Base-by-base conservation (phyloP, 92 coral and sea anemone genomes). In the Galaxea fascicularis region DNA sequence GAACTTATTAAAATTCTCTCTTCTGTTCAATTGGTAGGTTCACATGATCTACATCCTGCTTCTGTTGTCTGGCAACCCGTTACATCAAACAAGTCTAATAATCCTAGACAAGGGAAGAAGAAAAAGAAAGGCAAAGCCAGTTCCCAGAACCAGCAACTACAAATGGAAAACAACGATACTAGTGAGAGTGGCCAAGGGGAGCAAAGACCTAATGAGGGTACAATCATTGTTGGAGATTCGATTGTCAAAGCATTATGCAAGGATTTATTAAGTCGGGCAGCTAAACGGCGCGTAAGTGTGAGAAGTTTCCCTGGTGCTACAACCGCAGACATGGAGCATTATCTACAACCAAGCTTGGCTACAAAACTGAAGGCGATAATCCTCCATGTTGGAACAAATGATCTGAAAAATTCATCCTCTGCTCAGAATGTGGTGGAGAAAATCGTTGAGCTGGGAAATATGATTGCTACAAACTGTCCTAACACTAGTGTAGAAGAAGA, bases 201-300 rank as follows among this genome's bases (percentile, higher is more conserved):
- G 53, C 57, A 46, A 24, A 47, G 57, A 72, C 39, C 57, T 5
- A 72, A 22, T 27, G 68, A 63, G 22, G 54, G 16, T 1, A 63
- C 68, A 58, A 53, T 77, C 25, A 63, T 57, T 17, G 60, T 77
- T 58, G 82, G 82, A 30, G 82, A 77, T 53, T 77, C 82, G 71
- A 65, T 77, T 21, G 53, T 77, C 54, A 77, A 77, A 60, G 82
- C 71, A n/a, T 60, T 77, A 27, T 71, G 72, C 82, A 65, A 17
- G 59, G 70, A 77, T 31, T 77, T 77, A 6, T 72, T 28, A 27
- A 44, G 74, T 28, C n/a, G 52, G 28, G 45, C 41, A 29, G 74
- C 74, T 16, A 69, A 69, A 28, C 21, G 74, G 69, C 52, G 74
- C 52, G 74, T 69, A 29, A 44, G 11, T 69, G 74, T 69, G 74